A percentile compares a stretch with the other conserved stretches of the same genome.
Conservation (phyloP, 1,140 invertebrate genomes). For the Neomicropteryx cornuta region DNA sequence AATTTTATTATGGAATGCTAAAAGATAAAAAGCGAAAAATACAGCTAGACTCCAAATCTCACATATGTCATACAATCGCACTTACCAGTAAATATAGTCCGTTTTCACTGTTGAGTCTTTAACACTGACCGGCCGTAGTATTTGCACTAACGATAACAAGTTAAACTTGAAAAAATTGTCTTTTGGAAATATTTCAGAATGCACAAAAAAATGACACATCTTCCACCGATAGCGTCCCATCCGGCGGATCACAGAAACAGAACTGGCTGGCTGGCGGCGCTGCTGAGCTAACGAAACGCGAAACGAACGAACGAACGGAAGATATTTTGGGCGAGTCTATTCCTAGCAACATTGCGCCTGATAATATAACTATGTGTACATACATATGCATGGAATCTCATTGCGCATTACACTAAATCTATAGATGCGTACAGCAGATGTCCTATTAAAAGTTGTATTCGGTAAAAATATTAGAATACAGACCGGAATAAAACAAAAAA, state of each 20-base stretch:
- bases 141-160: slow-evolving; percentile 6
- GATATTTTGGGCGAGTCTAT: slow-evolving; percentile 16
- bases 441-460: too few relatives aligned
- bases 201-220: slow-evolving; percentile 39
- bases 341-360: slow-evolving; percentile 18
- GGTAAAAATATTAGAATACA: too few relatives aligned
- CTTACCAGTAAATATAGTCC: slow-evolving; percentile 37
- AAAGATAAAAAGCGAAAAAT: too few relatives aligned
- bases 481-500: too few relatives aligned
- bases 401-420: too few relatives aligned
- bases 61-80: slow-evolving; percentile 11
- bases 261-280: slow-evolving; percentile 31
- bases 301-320: too few relatives aligned
- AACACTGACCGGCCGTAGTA: slow-evolving; percentile 17
- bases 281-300: too few relatives aligned
- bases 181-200: slow-evolving; percentile 13
- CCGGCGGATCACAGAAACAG: slow-evolving; percentile 32
- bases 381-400: too few relatives aligned
- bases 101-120: slow-evolving; percentile 26
- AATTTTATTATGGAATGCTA: too few relatives aligned
- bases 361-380: too few relatives aligned
- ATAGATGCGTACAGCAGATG: too few relatives aligned
- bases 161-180: slow-evolving; percentile 7
- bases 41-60: too few relatives aligned
- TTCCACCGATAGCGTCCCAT: slow-evolving; percentile 29